Base-by-base conservation (phyloP, 1,140 invertebrate species). In the Luehdorfia chinensis region DNA sequence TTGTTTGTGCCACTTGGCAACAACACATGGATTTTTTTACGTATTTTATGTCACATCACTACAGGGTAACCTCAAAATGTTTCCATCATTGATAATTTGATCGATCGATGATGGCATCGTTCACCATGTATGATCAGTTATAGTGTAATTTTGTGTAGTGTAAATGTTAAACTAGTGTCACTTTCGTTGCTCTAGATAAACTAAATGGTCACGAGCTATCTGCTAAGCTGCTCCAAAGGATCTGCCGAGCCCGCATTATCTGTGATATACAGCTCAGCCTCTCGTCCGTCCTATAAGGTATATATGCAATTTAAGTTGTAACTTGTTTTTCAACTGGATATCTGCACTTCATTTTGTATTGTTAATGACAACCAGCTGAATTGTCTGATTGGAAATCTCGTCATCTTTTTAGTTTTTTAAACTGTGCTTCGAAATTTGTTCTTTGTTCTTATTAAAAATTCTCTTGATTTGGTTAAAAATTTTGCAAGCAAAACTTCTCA, bases 241-340 rank as follows among this genome's bases (percentile, higher is more conserved):
- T 80, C 67, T 77, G 73, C 71, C 84, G 87, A 74, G 81, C 79
- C 86, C 83, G 64, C 73, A 73, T 77, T 84, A 87, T 91, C 92
- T 93, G 92, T 93, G 92, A 93, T 93, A 93, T 88, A 89, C 89
- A 91, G 91, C 90, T 92, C 90, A 91, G 89, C 85, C 80, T 86
- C 78, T 84, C 85, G 84, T 87, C 85, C 87, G 86, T 88, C 87
- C 87, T 87, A 78, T 74, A 84, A 87, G 83, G 86, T 83, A 51
- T 16, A 56, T 59, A 33, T n/a, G n/a, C n/a, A n/a, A 18, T n/a
- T 16, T 19, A 18, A 14, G 5, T 18, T 9, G 18, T n/a, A 19
- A 34, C 8, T 18, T 19, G n/a, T 16, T 33, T 15, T 15, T 15
- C 5, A 2, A 16, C 8, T 33, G 31, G 12, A 33, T 8, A 33